Evolutionary conservation across 2,888 invertebrate genomes (phyloP), one percentile per base, ranked within the genome.

Genomic region (Cepaea hortensis): DNA sequence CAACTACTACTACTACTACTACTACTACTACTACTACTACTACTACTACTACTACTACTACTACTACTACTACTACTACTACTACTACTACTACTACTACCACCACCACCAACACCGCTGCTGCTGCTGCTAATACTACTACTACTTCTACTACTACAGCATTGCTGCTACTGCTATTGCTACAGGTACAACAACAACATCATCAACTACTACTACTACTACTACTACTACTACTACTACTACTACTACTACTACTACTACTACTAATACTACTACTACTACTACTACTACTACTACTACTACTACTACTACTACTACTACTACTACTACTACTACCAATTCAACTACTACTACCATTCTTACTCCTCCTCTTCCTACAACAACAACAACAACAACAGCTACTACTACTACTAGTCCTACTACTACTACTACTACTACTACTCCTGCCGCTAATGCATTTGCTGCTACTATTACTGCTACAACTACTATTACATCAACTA

Each of bases 211-310:
- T n/a, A n/a, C n/a, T 55, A 9, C 55, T 55, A 9, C 55, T 55
- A 9, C 9, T 55, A 55, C 55, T 55, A 55, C 55, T 55, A n/a
- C 55, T 55, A 77, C 77, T n/a, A 20, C 77, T 55, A 77, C 20
- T 55, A 77, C 62, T 61, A 80, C 80, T n/a, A 61, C 61, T 55
- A 61, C 15, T 61, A 61, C 80, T 80, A 11, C 61, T 61, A n/a
- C 80, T 80, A 15, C 68, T 68, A 68, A 15, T 68, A 68, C 68
- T 20, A 7, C 68, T 68, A 15, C 68, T 68, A 9, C 68, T 68
- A 68, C 68, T 20, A 20, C 68, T 68, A 68, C 68, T 68, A 68
- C n/a, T n/a, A 20, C 68, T 15, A 55, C 68, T 68, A 68, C 68
- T 68, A 68, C 68, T 68, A 68, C 68, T 20, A 20, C 68, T 68